Conservation (phyloP, 2,113 vertebrate species). For the Pygoscelis antarcticus region DNA sequence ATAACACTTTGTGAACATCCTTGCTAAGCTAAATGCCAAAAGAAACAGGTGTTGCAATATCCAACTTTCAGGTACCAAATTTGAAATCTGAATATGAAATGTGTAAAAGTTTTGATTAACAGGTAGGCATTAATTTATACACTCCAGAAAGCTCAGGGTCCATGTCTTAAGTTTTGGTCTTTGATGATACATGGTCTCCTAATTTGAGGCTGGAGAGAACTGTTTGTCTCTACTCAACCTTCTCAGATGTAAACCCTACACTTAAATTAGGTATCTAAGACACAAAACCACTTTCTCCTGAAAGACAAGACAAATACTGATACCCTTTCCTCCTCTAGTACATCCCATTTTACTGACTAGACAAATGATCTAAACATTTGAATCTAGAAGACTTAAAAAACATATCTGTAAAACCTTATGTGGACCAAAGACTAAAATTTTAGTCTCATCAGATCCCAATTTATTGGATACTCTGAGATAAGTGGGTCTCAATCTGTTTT, state of each 20-base stretch:
- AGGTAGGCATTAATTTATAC: neutral
- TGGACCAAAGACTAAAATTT: neutral
- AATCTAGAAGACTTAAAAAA: neutral
- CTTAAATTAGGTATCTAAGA: neutral
- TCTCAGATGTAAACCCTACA: neutral
- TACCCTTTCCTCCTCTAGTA: neutral
- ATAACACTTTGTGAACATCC: neutral
- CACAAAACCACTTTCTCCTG: neutral
- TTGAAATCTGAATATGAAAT: neutral
- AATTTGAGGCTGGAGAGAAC: neutral
- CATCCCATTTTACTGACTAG: neutral
- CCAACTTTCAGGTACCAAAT: neutral
- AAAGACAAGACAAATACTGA: neutral
- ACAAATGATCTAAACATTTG: neutral
- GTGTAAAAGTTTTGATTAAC: neutral
- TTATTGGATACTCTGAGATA: neutral
- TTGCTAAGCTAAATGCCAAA: neutral
- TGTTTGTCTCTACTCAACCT: neutral
- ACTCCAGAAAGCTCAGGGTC: neutral
- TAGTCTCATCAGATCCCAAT: neutral
- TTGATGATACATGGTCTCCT: neutral
- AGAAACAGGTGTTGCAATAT: neutral
- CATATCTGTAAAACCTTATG: rapidly evolving
- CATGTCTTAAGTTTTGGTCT: neutral
- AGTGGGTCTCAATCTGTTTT: neutral